These are phyloP conservation scores for Rhinichthys osculus DNA, from an alignment of 2,797 vertebrate genomes.

Conservation along the genomic window DNA sequence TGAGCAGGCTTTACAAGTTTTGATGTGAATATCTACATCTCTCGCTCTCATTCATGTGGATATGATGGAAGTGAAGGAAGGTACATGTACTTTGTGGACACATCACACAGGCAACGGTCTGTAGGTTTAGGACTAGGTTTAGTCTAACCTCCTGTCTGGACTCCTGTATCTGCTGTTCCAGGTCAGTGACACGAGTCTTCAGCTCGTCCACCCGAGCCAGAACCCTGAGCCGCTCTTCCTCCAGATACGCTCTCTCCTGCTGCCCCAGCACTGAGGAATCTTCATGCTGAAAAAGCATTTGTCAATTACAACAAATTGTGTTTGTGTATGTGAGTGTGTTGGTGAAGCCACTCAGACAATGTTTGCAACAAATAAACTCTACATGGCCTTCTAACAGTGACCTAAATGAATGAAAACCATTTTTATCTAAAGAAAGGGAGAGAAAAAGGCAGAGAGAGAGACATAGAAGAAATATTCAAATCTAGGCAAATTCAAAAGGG, in stretches of 20 bases:
- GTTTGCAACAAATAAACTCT: constrained; percentile 20
- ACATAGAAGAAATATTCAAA: constrained; percentile 4
- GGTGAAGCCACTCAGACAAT: background rate
- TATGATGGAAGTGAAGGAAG: constrained; percentile 13
- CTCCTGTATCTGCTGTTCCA: constrained; percentile 96
- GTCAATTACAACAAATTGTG: background rate
- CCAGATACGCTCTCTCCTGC: constrained; percentile 81
- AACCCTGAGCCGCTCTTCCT: constrained; percentile 84
- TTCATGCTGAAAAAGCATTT: constrained; percentile 81
- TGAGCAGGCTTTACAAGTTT: constrained; percentile 14
- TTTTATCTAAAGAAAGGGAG: background rate
- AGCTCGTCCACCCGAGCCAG: constrained; percentile 85
- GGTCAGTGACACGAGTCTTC: constrained; percentile 86
- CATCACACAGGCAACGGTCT: background rate
- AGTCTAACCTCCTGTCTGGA: constrained; percentile 86
- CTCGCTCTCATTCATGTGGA: background rate
- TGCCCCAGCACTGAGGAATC: constrained; percentile 69
- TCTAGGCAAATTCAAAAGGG: constrained; percentile 33
- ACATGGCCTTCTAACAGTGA: background rate
- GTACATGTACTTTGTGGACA: background rate
- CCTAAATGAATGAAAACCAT: constrained; percentile 7
- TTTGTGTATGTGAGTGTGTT: background rate
- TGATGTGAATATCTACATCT: constrained; percentile 26
- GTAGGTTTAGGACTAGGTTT: background rate
- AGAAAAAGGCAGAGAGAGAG: background rate